Conservation (phyloP, 2,797 vertebrate species). For the Brotula barbata region DNA sequence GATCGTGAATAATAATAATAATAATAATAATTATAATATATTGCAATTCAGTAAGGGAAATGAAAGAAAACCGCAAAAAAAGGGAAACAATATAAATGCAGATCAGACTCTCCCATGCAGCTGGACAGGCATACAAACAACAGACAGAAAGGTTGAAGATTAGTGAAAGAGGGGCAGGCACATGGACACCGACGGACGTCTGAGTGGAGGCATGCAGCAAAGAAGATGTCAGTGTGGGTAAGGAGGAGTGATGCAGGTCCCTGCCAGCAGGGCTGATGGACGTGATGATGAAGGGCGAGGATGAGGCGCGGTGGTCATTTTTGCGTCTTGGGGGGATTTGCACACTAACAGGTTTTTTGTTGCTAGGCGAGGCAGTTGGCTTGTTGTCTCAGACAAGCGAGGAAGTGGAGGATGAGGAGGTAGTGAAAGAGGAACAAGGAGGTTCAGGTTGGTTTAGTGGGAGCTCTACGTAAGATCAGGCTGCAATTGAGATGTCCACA, state of each 20-base stretch:
- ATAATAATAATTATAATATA: slow-evolving; percentile 20
- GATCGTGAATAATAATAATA: slow-evolving; percentile 40
- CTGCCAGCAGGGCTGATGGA: slow-evolving; percentile 46
- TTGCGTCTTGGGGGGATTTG: slow-evolving; percentile 57
- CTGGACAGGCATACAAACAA: slow-evolving; percentile 41
- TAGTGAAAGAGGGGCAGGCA: slow-evolving; percentile 40
- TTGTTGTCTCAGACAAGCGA: slow-evolving; percentile 22
- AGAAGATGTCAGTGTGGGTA: slow-evolving; percentile 30
- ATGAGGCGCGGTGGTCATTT: slow-evolving; percentile 20
- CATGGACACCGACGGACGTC: slow-evolving; percentile 6
- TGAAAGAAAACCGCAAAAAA: slow-evolving; percentile 12
- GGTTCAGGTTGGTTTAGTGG: slow-evolving; percentile 50
- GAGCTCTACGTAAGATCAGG: slow-evolving; percentile 92
- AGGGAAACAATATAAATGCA: slow-evolving; percentile 38
- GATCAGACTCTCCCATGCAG: slow-evolving; percentile 51
- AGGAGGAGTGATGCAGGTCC: slow-evolving; percentile 17
- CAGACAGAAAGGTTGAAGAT: slow-evolving; percentile 14
- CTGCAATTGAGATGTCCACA: slow-evolving; percentile 95
- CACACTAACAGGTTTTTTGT: slow-evolving; percentile 64
- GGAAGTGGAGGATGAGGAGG: slow-evolving; percentile 42
- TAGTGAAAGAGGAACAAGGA: slow-evolving; percentile 33
- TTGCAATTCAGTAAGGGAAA: slow-evolving; percentile 28
- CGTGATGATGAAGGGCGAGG: slow-evolving; percentile 21
- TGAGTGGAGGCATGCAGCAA: slow-evolving; percentile 59
- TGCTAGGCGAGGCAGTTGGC: slow-evolving; percentile 1